phyloP scores from a whole-genome alignment of 2,113 vertebrate species.

The Otocyon megalotis region DNA sequence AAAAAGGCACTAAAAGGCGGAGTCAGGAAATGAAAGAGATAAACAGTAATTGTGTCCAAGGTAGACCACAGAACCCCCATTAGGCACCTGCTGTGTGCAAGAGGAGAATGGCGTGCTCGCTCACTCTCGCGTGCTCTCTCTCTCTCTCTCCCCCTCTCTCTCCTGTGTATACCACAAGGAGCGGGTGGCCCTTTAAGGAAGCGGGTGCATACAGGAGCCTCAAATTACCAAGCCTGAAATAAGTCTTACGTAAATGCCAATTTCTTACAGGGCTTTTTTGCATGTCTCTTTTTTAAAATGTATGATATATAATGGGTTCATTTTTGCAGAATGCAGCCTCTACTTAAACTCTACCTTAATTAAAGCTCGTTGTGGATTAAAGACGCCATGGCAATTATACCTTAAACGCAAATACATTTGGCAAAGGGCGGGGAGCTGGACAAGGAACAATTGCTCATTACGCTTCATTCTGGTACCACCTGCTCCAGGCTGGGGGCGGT shows the following conservation, averaged over 20 bases:
- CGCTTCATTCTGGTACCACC: not conserved
- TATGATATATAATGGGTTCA: constrained; percentile 67
- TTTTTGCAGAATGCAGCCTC: constrained; percentile 53
- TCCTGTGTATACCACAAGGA: not conserved
- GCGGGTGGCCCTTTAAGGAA: constrained; percentile 60
- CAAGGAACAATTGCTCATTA: constrained; percentile 75
- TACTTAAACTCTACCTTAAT: constrained; percentile 76
- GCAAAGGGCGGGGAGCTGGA: constrained; percentile 50
- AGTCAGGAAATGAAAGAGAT: not conserved
- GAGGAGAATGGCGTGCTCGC: not conserved
- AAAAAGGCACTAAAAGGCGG: not conserved
- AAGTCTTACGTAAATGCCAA: constrained; percentile 70
- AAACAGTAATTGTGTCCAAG: not conserved
- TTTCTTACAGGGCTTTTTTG: constrained; percentile 54
- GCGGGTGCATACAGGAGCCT: constrained; percentile 7
- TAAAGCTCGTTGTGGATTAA: constrained; percentile 68
- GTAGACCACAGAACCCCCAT: not conserved
- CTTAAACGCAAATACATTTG: constrained; percentile 24
- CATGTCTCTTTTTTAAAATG: not conserved
- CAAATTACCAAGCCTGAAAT: constrained; percentile 75
- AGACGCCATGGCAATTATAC: constrained; percentile 69
- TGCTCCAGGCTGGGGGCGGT: constrained; percentile 32
- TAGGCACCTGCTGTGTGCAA: constrained; percentile 23
- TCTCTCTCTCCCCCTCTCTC: not conserved
- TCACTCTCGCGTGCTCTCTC: not conserved